A percentile compares a stretch with the other conserved stretches of the same genome.
phyloP scores from a whole-genome alignment of 2,888 invertebrate genomes.

The Anoplius nigerrimus region DNA sequence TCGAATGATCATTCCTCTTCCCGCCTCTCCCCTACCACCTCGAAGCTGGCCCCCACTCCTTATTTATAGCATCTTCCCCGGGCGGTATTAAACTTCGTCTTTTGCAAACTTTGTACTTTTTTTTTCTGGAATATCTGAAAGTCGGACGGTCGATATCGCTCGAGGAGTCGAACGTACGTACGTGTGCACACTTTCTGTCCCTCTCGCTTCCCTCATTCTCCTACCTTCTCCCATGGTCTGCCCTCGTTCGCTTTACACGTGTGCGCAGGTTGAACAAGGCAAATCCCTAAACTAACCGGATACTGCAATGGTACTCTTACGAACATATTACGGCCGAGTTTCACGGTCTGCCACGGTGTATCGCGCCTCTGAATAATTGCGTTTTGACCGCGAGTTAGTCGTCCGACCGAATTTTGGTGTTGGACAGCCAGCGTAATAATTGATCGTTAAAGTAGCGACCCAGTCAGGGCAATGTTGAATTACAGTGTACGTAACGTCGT shows the following conservation, averaged over 20 bases:
- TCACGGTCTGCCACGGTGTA: conserved; percentile 28
- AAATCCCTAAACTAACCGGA: conserved; percentile 23
- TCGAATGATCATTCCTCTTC: too few species aligned
- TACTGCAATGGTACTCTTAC: conserved; percentile 31
- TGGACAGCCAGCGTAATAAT: conserved; percentile 49
- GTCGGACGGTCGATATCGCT: too few species aligned
- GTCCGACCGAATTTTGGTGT: conserved; percentile 52
- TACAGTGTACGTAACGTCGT: conserved; percentile 7
- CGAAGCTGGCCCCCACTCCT: too few species aligned
- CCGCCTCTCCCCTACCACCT: too few species aligned
- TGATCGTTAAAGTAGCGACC: conserved; percentile 52
- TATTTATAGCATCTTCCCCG: too few species aligned
- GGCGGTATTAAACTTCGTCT: too few species aligned
- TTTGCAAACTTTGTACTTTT: too few species aligned
- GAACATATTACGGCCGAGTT: conserved; percentile 29
- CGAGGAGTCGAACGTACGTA: not conserved
- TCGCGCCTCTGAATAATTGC: conserved; percentile 56
- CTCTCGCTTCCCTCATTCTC: not conserved
- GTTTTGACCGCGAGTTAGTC: conserved; percentile 42
- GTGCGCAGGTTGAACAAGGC: not conserved
- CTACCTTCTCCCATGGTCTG: too few species aligned
- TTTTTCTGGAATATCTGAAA: too few species aligned
- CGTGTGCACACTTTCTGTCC: not conserved
- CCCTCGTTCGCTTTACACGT: too few species aligned
- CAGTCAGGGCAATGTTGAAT: conserved; percentile 3